phyloP scores from a whole-genome alignment of 2,113 vertebrate species.

The Addax nasomaculatus region DNA sequence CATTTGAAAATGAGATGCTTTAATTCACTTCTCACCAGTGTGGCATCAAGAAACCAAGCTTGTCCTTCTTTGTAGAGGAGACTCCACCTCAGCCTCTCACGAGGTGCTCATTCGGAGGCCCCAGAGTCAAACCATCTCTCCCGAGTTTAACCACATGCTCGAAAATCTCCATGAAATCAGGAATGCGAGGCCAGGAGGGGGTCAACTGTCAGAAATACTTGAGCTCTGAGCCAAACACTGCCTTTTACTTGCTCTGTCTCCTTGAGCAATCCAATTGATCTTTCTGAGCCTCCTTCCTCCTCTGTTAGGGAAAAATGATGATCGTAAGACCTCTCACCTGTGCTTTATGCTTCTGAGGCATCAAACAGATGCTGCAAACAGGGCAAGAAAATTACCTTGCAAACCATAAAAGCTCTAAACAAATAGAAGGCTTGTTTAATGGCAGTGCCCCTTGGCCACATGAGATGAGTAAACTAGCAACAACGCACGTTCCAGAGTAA shows the following conservation, averaged over 20 bases:
- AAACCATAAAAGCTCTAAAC: neutral
- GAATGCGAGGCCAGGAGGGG: neutral
- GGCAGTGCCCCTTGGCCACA: neutral
- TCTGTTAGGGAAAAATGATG: neutral
- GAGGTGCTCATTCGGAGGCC: neutral
- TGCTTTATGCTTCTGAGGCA: neutral
- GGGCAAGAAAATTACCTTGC: neutral
- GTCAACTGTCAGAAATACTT: neutral
- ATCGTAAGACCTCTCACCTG: neutral
- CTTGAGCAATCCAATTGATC: neutral
- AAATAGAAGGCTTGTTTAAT: neutral
- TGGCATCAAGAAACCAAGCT: neutral
- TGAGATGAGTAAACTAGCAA: neutral
- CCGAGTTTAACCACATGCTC: neutral
- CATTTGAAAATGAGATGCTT: conserved; percentile 8
- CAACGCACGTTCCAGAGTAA: neutral
- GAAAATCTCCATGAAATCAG: neutral
- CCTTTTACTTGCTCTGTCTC: neutral
- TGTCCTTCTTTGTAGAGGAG: neutral
- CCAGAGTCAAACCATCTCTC: neutral
- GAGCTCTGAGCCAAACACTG: neutral
- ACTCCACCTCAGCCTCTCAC: neutral
- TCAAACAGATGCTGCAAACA: neutral
- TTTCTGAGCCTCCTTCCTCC: neutral
- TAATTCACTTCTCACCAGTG: conserved; percentile 46